These are phyloP conservation scores for Linepithema humile DNA, from an alignment of 1,140 invertebrate genomes.

Conservation along the genomic window DNA sequence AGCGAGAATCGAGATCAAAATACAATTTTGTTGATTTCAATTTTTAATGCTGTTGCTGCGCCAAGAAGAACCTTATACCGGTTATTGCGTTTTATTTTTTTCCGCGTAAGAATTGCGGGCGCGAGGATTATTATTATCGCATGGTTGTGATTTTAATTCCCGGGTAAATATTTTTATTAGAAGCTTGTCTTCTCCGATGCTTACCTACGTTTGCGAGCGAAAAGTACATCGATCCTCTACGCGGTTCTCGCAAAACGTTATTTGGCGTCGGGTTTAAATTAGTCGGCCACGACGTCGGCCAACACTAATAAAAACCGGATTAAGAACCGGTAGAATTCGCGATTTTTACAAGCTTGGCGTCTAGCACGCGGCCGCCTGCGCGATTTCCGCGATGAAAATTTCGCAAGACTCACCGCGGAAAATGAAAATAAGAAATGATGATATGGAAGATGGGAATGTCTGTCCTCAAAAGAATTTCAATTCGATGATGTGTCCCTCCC, in stretches of 20 bases:
- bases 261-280: neutral
- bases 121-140: neutral
- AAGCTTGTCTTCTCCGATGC: neutral
- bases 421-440: constrained; percentile 2
- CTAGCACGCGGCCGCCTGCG: constrained; percentile 2
- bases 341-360: neutral
- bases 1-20: neutral
- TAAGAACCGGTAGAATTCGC: constrained; percentile 63
- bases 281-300: neutral
- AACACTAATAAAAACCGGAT: constrained; percentile 58
- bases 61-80: neutral
- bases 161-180: neutral
- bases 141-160: neutral
- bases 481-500: neutral
- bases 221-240: neutral
- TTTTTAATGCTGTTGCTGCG: neutral
- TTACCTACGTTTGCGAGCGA: neutral
- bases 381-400: neutral
- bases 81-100: neutral
- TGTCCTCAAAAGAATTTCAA: constrained; percentile 2
- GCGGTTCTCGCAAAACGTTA: neutral
- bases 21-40: neutral
- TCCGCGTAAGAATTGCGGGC: neutral
- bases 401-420: constrained; percentile 2
- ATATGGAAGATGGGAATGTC: neutral